Base-by-base conservation (phyloP, 2,888 invertebrate genomes). In the Rhodophaea formosa region DNA sequence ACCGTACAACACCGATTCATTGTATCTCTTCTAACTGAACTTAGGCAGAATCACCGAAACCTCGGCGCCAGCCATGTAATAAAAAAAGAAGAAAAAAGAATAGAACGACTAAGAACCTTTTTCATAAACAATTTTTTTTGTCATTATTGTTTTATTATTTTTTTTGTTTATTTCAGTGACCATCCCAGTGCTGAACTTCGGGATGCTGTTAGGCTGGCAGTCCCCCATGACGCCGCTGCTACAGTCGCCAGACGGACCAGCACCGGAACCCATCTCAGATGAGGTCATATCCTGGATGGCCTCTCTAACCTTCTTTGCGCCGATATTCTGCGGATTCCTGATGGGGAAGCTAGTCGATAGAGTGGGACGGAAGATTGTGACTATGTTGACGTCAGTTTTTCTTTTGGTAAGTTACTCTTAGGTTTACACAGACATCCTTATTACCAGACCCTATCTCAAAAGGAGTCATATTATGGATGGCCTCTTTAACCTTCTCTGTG, bases 131-230 rank as follows among this genome's bases (percentile, higher is more conserved):
- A n/a, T n/a, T n/a, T n/a, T n/a, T n/a, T 23, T 8, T 7, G 10
- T 8, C 8, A 0, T 8, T 8, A 35, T 35, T 8, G 3, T 10
- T 35, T 35, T 35, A 10, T 7, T 3, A 10, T 7, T 35, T 10
- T 10, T 61, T 30, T 39, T 30, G 29, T 60, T 58, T 56, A 62
- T 75, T 74, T 0, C 84, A 93, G 93, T 92, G 0, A 92, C 92
- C 44, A 80, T 93, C 56, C 91, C 92, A 14, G 89, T 92, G 8
- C 74, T 93, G 56, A 92, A 91, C 73, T 89, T 93, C 75, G 93
- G 93, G 1, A 92, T 91, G 80, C 81, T 92, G 60, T 86, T 92
- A 73, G 93, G 93, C 1, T 93, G 93, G 92, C 89, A 92, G 65
- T 93, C 93, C 0, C 93, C 93, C 1, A 92, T 92, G 81, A 87